phyloP scores from a whole-genome alignment of 2,888 invertebrate species.

The Sepiola atlantica region DNA sequence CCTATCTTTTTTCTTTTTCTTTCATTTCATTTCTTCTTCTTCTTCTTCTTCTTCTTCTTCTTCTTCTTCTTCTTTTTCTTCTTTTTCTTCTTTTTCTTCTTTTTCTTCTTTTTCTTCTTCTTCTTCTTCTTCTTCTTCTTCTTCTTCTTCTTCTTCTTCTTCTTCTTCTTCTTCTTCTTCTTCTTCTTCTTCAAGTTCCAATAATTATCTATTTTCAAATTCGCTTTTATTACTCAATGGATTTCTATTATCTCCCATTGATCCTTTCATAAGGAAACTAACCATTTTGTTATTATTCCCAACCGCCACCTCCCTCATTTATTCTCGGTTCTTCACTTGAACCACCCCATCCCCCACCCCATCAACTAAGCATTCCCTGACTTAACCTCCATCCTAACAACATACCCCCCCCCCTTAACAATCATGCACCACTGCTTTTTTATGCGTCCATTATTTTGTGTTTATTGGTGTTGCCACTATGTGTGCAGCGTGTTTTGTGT shows the following conservation, averaged over 20 bases:
- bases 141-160: background rate
- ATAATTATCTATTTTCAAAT: background rate
- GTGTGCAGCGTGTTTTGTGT: background rate
- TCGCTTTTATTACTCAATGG: background rate
- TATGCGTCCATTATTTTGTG: background rate
- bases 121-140: background rate
- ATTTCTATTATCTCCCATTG: background rate
- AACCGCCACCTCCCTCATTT: background rate
- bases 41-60: too few species aligned
- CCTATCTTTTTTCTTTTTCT: accelerated
- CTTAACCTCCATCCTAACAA: too few species aligned
- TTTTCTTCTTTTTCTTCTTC: background rate
- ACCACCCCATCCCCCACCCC: background rate
- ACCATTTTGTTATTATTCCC: background rate
- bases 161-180: too few species aligned
- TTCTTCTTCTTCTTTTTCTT: background rate
- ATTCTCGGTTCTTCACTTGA: background rate
- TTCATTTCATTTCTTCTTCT: background rate
- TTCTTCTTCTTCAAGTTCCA: too few species aligned
- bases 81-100: background rate
- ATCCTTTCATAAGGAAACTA: background rate
- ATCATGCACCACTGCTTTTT: too few species aligned
- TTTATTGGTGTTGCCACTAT: background rate
- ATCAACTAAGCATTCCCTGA: background rate
- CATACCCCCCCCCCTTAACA: too few species aligned